Percentiles rank a stretch among this genome's conserved stretches.
These are phyloP conservation scores for Koerneria pararmatus DNA, from an alignment of 2,888 invertebrate genomes.

Conservation along the genomic window DNA sequence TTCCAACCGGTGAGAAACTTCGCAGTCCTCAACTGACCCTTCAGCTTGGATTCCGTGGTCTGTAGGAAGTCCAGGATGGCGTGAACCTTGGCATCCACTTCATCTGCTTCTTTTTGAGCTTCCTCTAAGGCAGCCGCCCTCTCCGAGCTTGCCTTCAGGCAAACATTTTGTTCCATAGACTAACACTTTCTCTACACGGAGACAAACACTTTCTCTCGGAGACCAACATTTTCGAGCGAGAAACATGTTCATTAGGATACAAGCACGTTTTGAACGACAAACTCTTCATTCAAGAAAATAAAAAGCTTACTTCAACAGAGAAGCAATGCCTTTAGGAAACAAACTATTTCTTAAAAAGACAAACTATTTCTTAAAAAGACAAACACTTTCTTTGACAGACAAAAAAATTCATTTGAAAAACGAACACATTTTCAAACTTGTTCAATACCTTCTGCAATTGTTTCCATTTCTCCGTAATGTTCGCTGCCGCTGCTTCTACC, in stretches of 20 bases:
- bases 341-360: too few species aligned
- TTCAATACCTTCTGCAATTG: constrained; percentile 22
- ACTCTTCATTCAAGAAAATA: too few species aligned
- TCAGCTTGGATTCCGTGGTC: constrained; percentile 34
- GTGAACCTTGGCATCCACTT: constrained; percentile 69
- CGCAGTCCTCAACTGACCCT: constrained; percentile 30
- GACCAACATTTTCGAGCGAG: too few species aligned
- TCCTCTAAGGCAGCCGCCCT: constrained; percentile 31
- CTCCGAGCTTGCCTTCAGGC: neutral
- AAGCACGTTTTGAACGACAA: too few species aligned
- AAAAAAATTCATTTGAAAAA: neutral
- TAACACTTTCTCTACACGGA: too few species aligned
- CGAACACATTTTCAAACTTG: neutral
- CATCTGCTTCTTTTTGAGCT: constrained; percentile 71
- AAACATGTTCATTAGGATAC: too few species aligned
- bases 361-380: too few species aligned
- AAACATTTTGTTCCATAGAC: neutral
- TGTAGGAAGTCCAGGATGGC: constrained; percentile 41
- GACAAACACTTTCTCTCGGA: too few species aligned
- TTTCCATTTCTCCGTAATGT: constrained; percentile 28
- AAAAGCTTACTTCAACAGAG: too few species aligned
- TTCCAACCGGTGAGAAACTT: neutral
- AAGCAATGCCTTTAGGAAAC: too few species aligned
- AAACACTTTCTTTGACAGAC: too few species aligned
- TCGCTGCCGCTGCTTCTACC: constrained; percentile 23